Evolutionary conservation across 2,888 invertebrate genomes (phyloP).

Genomic region (Sarcophaga carnaria): DNA sequence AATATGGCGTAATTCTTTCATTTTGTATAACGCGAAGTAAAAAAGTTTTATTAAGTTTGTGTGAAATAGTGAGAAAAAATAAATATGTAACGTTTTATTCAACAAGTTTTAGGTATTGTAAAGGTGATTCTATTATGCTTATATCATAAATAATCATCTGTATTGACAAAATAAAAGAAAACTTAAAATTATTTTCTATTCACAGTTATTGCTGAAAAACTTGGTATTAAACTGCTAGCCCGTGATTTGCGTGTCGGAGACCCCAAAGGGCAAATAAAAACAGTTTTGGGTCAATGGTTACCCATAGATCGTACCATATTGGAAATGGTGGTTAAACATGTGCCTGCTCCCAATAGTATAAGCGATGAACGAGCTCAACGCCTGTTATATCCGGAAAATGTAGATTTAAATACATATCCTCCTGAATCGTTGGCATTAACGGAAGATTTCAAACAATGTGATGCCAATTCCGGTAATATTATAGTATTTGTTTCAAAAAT

Average conservation of each 20-base stretch:
- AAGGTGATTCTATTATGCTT: no score
- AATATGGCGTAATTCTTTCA: no score
- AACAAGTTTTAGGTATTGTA: no score
- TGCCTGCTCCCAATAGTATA: conserved; percentile 92
- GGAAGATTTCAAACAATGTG: conserved; percentile 87
- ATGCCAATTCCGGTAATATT: conserved; percentile 86
- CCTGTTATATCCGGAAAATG: conserved; percentile 89
- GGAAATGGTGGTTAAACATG: conserved; percentile 89
- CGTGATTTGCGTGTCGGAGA: conserved; percentile 92
- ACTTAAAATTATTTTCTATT: no score
- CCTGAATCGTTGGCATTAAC: conserved; percentile 87
- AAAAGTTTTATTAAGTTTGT: no score
- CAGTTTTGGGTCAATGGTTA: conserved; percentile 94
- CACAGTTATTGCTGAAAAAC: conserved; percentile 85
- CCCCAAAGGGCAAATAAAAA: conserved; percentile 88
- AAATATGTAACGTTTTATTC: no score
- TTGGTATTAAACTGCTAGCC: conserved; percentile 89
- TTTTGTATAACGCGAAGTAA: no score
- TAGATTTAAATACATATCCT: conserved; percentile 87
- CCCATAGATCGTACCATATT: conserved; percentile 92
- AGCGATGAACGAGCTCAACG: conserved; percentile 90
- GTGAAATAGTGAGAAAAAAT: no score
- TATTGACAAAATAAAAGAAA: no score
- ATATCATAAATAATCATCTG: no score
- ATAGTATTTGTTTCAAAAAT: conserved; percentile 86